Conservation (phyloP, 2,113 vertebrate genomes). For the Meles meles region DNA sequence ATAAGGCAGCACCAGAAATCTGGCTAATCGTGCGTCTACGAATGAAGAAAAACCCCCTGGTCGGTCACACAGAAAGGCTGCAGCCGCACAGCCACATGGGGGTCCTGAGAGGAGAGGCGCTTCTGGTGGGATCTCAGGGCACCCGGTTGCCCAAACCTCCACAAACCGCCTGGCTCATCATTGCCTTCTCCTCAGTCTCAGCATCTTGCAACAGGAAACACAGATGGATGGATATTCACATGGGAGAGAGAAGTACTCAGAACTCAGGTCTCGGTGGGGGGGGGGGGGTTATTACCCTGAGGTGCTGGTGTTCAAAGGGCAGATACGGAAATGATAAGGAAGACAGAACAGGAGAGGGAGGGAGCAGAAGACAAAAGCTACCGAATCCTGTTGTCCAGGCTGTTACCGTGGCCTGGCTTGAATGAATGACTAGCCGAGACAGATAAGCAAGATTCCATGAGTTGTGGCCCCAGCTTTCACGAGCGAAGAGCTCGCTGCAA, state of each 20-base stretch:
- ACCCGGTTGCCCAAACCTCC: neutral
- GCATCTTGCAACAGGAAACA: fast-evolving
- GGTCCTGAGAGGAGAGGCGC: neutral
- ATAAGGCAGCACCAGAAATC: neutral
- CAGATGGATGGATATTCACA: neutral
- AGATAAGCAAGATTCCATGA: neutral
- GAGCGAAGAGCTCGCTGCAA: fast-evolving
- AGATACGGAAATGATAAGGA: neutral
- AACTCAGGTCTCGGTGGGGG: too few species aligned
- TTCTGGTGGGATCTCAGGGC: too few species aligned
- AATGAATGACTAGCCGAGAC: neutral
- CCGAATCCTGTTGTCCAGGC: too few species aligned
- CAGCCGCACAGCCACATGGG: fast-evolving
- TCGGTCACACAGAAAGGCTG: neutral
- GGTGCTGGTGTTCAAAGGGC: neutral
- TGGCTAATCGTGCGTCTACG: neutral
- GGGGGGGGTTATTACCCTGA: neutral
- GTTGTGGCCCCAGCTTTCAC: neutral
- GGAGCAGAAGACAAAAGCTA: neutral
- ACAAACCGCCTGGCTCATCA: too few species aligned
- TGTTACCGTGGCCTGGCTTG: neutral
- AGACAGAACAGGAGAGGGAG: neutral
- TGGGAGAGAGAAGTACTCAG: neutral
- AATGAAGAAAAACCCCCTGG: neutral
- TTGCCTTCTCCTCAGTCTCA: too few species aligned